Conservation (phyloP, 1,140 invertebrate species). For the Ylistrum balloti region DNA sequence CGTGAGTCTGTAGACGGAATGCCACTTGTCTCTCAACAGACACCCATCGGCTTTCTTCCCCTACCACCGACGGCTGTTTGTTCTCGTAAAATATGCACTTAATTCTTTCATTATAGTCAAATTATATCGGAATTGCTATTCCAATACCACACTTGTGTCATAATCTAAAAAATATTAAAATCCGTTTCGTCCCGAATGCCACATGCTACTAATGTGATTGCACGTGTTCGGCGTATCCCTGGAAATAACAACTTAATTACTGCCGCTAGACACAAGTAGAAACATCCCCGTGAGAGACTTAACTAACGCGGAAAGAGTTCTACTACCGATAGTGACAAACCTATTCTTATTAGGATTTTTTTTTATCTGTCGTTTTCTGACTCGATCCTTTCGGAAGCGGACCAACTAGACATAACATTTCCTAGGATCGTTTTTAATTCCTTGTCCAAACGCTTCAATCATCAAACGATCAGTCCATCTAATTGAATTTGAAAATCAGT, state of each 20-base stretch:
- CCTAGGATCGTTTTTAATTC: background rate
- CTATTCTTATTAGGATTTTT: too few relatives aligned
- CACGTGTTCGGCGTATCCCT: background rate
- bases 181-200: background rate
- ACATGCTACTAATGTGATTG: conserved; percentile 32
- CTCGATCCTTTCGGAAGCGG: background rate
- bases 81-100: background rate
- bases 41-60: background rate
- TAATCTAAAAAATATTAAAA: conserved; percentile 14
- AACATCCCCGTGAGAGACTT: background rate
- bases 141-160: conserved; percentile 12
- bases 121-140: conserved; percentile 29
- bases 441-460: background rate
- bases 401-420: background rate
- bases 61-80: background rate
- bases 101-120: conserved; percentile 21
- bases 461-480: conserved; percentile 19
- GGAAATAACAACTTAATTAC: background rate
- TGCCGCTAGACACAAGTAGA: background rate
- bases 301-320: too few relatives aligned
- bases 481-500: background rate
- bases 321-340: too few relatives aligned
- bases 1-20: too few relatives aligned
- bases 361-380: too few relatives aligned
- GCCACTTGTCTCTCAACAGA: background rate